Percentiles rank a stretch among this genome's conserved stretches.
Conservation (phyloP, 2,888 invertebrate genomes). For the Polymixis lichenea region DNA sequence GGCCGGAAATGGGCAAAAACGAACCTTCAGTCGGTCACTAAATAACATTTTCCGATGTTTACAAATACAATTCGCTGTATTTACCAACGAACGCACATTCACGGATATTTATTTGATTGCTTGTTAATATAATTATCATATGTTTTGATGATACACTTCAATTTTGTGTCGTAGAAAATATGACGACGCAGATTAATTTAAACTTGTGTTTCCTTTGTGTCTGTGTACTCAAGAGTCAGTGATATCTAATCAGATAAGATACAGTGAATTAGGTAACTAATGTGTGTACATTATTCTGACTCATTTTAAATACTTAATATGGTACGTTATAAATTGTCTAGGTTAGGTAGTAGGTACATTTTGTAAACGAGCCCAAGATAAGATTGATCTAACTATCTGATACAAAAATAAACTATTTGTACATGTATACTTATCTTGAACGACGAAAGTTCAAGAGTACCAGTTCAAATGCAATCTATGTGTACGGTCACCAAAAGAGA, state of each 20-base stretch:
- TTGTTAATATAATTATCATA: conserved; percentile 18
- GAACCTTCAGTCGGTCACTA: neutral
- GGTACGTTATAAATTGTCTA: conserved; percentile 9
- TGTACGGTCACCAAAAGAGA: neutral
- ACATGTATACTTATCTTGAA: neutral
- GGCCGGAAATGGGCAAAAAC: too few relatives aligned
- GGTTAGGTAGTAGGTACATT: neutral
- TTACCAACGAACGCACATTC: conserved; percentile 37
- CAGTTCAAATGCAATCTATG: neutral
- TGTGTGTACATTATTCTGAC: conserved; percentile 31
- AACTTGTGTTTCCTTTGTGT: conserved; percentile 35
- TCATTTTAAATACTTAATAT: conserved; percentile 17
- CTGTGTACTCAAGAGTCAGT: conserved; percentile 8
- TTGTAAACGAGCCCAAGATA: conserved; percentile 22
- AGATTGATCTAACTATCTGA: conserved; percentile 9
- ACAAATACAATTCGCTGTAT: conserved; percentile 17
- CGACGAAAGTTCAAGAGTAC: neutral
- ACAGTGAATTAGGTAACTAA: conserved; percentile 39
- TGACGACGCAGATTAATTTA: conserved; percentile 22
- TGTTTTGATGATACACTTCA: conserved; percentile 21
- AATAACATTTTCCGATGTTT: conserved; percentile 12
- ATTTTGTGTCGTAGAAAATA: conserved; percentile 38
- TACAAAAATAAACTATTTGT: conserved; percentile 14
- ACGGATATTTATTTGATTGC: conserved; percentile 19
- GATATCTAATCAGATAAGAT: conserved; percentile 38